A percentile compares a stretch with the other conserved stretches of the same genome.
These are phyloP conservation scores for Dorcus parallelipipedus DNA, from an alignment of 2,888 invertebrate genomes.

Conservation along the genomic window DNA sequence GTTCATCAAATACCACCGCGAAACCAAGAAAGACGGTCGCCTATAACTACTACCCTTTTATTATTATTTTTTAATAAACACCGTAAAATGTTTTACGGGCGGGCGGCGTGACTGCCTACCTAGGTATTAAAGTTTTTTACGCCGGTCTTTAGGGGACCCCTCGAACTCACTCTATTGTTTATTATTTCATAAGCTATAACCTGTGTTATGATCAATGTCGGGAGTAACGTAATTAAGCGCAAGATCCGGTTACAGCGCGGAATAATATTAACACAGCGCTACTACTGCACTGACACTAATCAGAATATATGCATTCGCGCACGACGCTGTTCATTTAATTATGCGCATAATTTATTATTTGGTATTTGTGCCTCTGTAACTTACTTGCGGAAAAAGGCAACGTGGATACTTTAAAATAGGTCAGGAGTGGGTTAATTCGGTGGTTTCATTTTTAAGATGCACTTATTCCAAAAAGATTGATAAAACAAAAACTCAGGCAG, in stretches of 20 bases:
- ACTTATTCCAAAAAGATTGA: no score
- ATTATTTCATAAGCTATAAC: neutral
- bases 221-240: neutral
- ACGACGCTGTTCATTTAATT: neutral
- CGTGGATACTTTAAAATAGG: neutral
- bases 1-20: no score
- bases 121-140: neutral
- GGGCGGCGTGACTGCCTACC: no score
- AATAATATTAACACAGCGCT: neutral
- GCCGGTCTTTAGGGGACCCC: neutral
- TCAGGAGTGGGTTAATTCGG: no score
- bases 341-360: neutral
- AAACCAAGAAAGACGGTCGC: no score
- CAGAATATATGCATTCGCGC: neutral
- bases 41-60: no score
- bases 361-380: neutral
- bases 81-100: no score
- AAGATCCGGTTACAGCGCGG: neutral
- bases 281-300: neutral
- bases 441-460: no score
- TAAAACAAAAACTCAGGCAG: no score
- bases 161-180: neutral
- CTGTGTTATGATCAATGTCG: neutral
- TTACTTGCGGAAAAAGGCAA: neutral
- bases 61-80: no score